Base-by-base conservation (phyloP, 2,113 vertebrate genomes). In the Callipepla squamata region DNA sequence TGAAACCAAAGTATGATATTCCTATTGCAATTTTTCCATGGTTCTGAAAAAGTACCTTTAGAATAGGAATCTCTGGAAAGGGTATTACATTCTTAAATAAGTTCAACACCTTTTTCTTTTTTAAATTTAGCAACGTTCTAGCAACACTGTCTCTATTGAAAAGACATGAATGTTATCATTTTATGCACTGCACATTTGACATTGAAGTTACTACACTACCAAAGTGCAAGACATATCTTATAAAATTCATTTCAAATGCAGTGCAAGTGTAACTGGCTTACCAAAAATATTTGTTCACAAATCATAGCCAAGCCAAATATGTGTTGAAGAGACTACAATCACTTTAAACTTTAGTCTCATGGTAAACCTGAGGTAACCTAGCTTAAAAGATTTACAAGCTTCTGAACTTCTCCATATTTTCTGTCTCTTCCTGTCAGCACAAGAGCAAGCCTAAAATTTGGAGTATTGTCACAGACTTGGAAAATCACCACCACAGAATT, bases 291-390 rank as follows among this genome's bases (percentile, higher is more conserved):
- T 16, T 45, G 26, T 58, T 62, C n/a, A 58, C 9, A 73, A 76
- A 19, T 8, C 51, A 47, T 19, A 63, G n/a, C 11, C 58, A 36
- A 81, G 80, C 12, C 23, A 9, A 93, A 78, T 18, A 58, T 16
- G 20, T 1, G 0, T 17, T 63, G 25, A 63, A 82, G 13, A 13
- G 6, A 50, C 34, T 57, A 15, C 2, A 22, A 9, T 1, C 4
- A 62, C 20, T 80, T 80, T 28, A 38, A 59, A 51, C 63, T 70
- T 42, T 38, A 48, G 4, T 14, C 13, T 58, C 63, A 59, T 62
- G 28, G 28, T 62, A 86, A 86, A 68, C 7, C 21, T n/a, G 1
- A 1, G 47, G 38, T 50, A 47, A 75, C 72, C 13, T 45, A 34
- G 62, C 34, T 66, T 63, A 50, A 26, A 6, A 9, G 68, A 30